Evolutionary conservation across 2,797 vertebrate species (phyloP).

Genomic region (Tapera naevia): DNA sequence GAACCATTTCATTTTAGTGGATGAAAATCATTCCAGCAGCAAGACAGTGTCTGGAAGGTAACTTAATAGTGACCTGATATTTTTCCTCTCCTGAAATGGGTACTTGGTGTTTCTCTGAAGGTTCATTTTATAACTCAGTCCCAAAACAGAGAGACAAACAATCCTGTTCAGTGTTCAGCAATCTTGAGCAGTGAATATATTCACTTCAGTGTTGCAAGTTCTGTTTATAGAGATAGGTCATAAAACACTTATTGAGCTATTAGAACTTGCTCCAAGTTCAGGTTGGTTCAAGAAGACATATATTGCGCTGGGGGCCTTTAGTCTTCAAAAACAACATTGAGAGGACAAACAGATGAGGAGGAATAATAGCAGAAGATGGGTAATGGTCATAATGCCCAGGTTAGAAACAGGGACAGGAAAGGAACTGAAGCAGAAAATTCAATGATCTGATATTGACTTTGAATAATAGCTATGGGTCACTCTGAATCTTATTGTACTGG

Average conservation of each 20-base stretch:
- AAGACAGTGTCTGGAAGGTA: background rate
- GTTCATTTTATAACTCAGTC: background rate
- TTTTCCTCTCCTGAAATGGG: constrained; percentile 34
- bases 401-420: constrained; percentile 59
- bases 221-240: constrained; percentile 13
- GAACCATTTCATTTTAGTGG: background rate
- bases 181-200: constrained; percentile 15
- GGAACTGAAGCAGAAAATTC: constrained; percentile 82
- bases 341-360: constrained; percentile 48
- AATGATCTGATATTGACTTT: constrained; percentile 77
- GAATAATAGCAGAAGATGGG: constrained; percentile 44
- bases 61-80: background rate
- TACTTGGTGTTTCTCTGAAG: constrained; percentile 19
- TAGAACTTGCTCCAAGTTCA: constrained; percentile 37
- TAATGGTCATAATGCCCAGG: constrained; percentile 48
- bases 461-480: constrained; percentile 74
- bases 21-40: background rate
- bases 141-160: constrained; percentile 5
- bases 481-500: constrained; percentile 66
- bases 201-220: background rate
- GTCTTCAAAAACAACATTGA: constrained; percentile 40
- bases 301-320: background rate
- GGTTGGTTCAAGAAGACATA: constrained; percentile 48
- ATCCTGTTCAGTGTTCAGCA: background rate
- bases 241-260: constrained; percentile 60